Conservation (phyloP, 2,888 invertebrate genomes). For the Scrobipalpa costella region DNA sequence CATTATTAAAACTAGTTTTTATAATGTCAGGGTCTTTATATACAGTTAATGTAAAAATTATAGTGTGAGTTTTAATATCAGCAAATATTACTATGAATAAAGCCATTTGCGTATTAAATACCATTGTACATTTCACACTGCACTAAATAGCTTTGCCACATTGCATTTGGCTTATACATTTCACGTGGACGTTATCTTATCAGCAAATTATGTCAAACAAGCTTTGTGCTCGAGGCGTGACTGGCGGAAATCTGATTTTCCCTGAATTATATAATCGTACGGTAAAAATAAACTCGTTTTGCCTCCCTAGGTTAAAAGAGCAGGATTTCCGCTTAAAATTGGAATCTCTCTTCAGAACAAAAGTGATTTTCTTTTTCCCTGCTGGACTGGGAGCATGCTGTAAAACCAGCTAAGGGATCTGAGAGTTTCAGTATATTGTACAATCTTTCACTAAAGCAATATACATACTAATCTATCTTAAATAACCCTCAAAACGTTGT, state of each 20-base stretch:
- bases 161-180: not conserved
- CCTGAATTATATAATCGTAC: not conserved
- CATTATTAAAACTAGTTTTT: not conserved
- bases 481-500: no score
- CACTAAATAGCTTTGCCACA: not conserved
- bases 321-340: no score
- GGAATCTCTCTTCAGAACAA: no score
- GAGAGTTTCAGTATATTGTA: no score
- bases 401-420: no score
- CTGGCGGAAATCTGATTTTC: not conserved
- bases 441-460: no score
- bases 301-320: no score
- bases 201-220: constrained; percentile 10
- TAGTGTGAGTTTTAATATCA: not conserved
- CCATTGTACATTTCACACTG: not conserved
- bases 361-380: no score
- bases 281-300: no score
- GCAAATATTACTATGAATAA: not conserved
- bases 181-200: not conserved
- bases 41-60: not conserved
- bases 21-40: not conserved
- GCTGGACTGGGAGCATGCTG: no score
- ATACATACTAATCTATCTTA: no score
- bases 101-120: not conserved
- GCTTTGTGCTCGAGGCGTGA: not conserved